Evolutionary conservation across 64 coral and sea anemone genomes (phyloP), one percentile per base, ranked within the genome.

Genomic region (Trachythela sp.): DNA sequence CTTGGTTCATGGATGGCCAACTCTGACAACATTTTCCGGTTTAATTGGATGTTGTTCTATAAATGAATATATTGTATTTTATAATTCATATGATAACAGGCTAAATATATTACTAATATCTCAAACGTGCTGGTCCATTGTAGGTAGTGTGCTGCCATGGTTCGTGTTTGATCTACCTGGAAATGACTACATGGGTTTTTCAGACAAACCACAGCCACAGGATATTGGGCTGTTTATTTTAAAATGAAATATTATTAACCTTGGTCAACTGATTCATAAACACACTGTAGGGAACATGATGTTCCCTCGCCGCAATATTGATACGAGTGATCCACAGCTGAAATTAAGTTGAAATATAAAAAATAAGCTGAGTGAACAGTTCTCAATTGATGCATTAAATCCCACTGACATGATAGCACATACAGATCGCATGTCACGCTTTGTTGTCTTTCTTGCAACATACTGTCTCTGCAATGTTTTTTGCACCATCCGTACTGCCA

Each of bases 361-460:
- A 43, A 22, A 11, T 30, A 31, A 26, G 39, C 8, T 90, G 35
- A 42, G 24, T 6, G 54, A 54, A 32, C 49, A 29, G 75, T 15
- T 37, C 10, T 9, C 9, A 80, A 35, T 30, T 80, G 1, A 5
- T 29, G 34, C 7, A 80, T 34, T 80, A 1, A 18, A 39, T 80
- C 1, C 29, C 10, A 35, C 29, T 9, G 17, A 84, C 30, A 34
- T 42, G 13, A 34, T 20, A 80, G 31, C 33, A 18, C 37, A 17
- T 80, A 99, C 96, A 87, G 93, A 89, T 93, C 96, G 88, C 96
- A 99, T 99, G 77, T 99, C 93, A 67, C 96, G 92, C 34, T 99
- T 99, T 75, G 94, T 94, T 1, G 92, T 71, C 51, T 85, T 92
- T 59, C 96, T 94, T 27, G 93, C 94, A 41, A 93, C 84, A 85